These are phyloP conservation scores for Pseudomyrmex sp. DNA, from an alignment of 1,140 invertebrate genomes.

Conservation along the genomic window DNA sequence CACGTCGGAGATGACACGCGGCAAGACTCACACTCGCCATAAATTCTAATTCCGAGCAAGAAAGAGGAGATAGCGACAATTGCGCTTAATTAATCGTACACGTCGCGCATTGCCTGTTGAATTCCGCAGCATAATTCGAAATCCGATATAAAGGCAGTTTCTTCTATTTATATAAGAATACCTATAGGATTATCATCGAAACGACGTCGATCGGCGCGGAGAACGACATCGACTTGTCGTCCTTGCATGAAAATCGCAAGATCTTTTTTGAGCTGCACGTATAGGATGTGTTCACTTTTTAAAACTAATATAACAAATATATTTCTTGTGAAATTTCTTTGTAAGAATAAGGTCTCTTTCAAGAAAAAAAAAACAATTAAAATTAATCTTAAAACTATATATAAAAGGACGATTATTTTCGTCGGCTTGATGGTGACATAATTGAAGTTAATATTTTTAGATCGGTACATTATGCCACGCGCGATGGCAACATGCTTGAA, in stretches of 20 bases:
- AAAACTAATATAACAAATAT: not conserved
- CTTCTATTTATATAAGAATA: conserved; percentile 19
- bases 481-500: conserved; percentile 16
- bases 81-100: conserved; percentile 78
- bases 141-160: conserved; percentile 14
- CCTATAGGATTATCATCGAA: conserved; percentile 31
- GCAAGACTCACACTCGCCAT: conserved; percentile 64
- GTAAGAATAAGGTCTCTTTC: too few species aligned
- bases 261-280: not conserved
- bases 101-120: conserved; percentile 36
- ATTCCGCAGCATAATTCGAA: conserved; percentile 35
- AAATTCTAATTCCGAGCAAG: conserved; percentile 79
- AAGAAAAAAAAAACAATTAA: not conserved
- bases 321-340: not conserved
- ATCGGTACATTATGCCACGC: conserved; percentile 5
- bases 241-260: conserved; percentile 25
- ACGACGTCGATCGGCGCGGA: conserved; percentile 4
- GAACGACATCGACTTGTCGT: conserved; percentile 9
- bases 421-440: not conserved
- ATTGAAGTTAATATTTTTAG: conserved; percentile 46
- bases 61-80: conserved; percentile 77
- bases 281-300: not conserved
- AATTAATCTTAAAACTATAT: not conserved
- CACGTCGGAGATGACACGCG: conserved; percentile 34
- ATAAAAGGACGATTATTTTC: conserved; percentile 19